A percentile compares a stretch with the other conserved stretches of the same genome.
phyloP scores from a whole-genome alignment of 2,113 vertebrate genomes.

The Muscicapa adusta region DNA sequence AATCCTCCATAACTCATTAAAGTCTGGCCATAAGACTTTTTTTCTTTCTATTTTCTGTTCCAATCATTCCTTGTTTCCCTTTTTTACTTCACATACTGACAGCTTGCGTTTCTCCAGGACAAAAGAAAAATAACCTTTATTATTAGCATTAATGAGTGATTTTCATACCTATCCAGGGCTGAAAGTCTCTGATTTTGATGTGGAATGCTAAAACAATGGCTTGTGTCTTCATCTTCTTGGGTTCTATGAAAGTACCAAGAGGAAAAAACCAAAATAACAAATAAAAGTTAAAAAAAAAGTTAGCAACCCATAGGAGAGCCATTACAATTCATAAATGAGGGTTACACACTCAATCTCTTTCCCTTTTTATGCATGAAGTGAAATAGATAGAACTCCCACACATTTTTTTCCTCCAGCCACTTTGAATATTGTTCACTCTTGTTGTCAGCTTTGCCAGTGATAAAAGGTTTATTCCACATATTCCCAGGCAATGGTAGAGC shows the following conservation, averaged over 20 bases:
- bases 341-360: constrained; percentile 27
- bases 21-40: not conserved
- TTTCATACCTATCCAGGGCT: not conserved
- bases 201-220: not conserved
- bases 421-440: constrained; percentile 54
- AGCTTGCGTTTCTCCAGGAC: not conserved
- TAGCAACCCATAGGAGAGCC: constrained; percentile 11
- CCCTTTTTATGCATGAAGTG: constrained; percentile 34
- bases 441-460: constrained; percentile 12
- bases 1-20: not conserved
- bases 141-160: not conserved
- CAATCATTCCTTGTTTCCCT: not conserved
- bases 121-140: not conserved
- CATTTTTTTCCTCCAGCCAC: constrained; percentile 44
- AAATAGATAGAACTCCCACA: constrained; percentile 43
- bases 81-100: not conserved
- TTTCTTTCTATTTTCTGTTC: not conserved
- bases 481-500: not conserved
- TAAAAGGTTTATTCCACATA: constrained; percentile 60
- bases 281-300: not conserved
- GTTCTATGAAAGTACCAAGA: not conserved
- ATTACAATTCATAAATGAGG: constrained; percentile 30
- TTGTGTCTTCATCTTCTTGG: not conserved
- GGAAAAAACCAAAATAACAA: not conserved
- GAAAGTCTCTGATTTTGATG: not conserved